A percentile compares a stretch with the other conserved stretches of the same genome.
Conservation (phyloP, 2,113 vertebrate species). For the Syngnathus floridae region DNA sequence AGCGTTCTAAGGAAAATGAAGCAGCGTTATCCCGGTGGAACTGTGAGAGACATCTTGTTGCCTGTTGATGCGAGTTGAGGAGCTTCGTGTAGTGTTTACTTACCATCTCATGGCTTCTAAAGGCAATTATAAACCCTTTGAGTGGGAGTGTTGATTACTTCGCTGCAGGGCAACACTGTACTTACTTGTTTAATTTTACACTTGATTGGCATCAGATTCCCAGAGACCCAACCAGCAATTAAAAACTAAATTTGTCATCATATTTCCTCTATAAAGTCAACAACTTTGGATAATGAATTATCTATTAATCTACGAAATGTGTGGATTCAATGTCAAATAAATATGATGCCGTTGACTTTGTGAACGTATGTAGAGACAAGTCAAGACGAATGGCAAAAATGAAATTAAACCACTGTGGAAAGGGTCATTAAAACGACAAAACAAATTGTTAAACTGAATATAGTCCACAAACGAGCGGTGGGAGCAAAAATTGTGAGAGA, state of each 20-base stretch:
- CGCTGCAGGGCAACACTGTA: not conserved
- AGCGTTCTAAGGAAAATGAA: not conserved
- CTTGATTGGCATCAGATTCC: not conserved
- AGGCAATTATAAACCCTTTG: not conserved
- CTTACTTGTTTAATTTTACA: not conserved
- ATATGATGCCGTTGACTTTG: not conserved
- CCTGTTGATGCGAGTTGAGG: not conserved
- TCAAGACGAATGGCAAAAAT: not conserved
- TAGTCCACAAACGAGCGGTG: not conserved
- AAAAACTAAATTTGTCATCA: not conserved
- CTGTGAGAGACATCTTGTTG: not conserved
- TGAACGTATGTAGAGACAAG: not conserved
- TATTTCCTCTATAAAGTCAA: not conserved
- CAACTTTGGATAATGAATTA: not conserved
- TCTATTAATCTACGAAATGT: not conserved
- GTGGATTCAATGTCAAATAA: not conserved
- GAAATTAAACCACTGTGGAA: not conserved
- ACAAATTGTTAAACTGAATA: not conserved
- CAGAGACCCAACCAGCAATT: slow-evolving; percentile 1
- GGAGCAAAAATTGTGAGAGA: not conserved
- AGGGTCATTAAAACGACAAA: no score
- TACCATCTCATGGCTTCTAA: not conserved
- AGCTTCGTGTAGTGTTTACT: not conserved
- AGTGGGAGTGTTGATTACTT: not conserved
- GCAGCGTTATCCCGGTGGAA: not conserved